Evolutionary conservation across 2,113 vertebrate species (phyloP).

Genomic region (Megaleporinus macrocephalus): DNA sequence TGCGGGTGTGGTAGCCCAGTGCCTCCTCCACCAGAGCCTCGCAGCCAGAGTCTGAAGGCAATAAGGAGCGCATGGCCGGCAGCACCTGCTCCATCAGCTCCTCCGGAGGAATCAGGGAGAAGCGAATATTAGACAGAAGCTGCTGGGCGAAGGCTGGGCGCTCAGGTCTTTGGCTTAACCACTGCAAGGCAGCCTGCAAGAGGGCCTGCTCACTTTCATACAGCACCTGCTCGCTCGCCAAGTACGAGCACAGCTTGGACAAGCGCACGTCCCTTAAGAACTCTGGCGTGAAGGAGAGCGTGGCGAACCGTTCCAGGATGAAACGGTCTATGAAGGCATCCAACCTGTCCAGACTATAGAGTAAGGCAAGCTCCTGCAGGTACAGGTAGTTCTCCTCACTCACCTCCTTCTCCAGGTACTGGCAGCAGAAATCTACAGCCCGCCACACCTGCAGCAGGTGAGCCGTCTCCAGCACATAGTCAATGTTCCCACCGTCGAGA

Average conservation of each 20-base stretch:
- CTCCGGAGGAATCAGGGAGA: slow-evolving; percentile 81
- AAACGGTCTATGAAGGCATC: slow-evolving; percentile 90
- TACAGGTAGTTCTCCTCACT: slow-evolving; percentile 93
- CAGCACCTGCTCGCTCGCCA: slow-evolving; percentile 85
- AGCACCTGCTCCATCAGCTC: slow-evolving; percentile 85
- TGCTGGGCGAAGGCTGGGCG: slow-evolving; percentile 76
- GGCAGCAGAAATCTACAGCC: slow-evolving; percentile 94
- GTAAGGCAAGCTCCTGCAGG: slow-evolving; percentile 90
- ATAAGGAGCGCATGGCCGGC: slow-evolving; percentile 81
- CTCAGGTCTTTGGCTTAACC: slow-evolving; percentile 85
- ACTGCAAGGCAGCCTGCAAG: slow-evolving; percentile 87
- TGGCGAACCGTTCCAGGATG: slow-evolving; percentile 84
- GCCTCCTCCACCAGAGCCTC: slow-evolving; percentile 89
- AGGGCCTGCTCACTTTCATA: slow-evolving; percentile 87
- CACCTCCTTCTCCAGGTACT: slow-evolving; percentile 91
- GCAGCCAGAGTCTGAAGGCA: slow-evolving; percentile 82
- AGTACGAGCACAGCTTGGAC: slow-evolving; percentile 86
- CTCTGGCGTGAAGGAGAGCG: slow-evolving; percentile 83
- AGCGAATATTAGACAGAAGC: slow-evolving; percentile 88
- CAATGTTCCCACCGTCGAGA: slow-evolving; percentile 89
- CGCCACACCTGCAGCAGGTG: slow-evolving; percentile 94
- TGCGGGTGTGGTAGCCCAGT: slow-evolving; percentile 81
- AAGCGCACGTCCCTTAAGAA: slow-evolving; percentile 85
- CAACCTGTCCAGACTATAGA: slow-evolving; percentile 90
- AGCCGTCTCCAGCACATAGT: slow-evolving; percentile 87